These are phyloP conservation scores for Teleogryllus occipitalis DNA, from an alignment of 1,140 invertebrate species.

Conservation along the genomic window DNA sequence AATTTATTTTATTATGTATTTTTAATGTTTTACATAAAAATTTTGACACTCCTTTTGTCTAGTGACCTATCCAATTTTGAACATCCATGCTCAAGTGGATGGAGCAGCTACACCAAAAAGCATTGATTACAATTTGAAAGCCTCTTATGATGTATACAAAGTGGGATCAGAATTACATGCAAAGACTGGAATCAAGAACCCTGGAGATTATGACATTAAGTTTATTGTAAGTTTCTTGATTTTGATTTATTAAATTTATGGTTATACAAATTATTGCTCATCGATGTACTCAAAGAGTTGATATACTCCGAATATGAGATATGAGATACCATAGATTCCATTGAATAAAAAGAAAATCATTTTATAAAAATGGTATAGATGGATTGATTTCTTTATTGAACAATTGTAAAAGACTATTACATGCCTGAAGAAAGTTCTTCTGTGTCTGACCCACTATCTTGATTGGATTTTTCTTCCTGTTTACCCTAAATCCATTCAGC, in stretches of 20 bases:
- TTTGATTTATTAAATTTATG: neutral
- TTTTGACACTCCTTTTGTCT: neutral
- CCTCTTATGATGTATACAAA: constrained; percentile 38
- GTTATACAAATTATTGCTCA: neutral
- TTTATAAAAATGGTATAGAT: too few relatives aligned
- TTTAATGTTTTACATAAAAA: neutral
- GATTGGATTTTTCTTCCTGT: too few relatives aligned
- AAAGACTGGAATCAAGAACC: constrained; percentile 41
- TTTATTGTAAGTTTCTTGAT: constrained; percentile 34
- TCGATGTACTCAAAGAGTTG: neutral
- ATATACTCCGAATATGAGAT: too few relatives aligned
- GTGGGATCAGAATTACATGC: constrained; percentile 45
- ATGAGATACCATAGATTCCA: too few relatives aligned
- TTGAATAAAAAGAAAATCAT: too few relatives aligned
- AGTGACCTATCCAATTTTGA: constrained; percentile 37
- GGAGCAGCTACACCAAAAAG: constrained; percentile 14
- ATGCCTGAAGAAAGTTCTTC: too few relatives aligned
- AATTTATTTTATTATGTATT: neutral
- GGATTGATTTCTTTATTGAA: too few relatives aligned
- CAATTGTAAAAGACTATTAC: too few relatives aligned
- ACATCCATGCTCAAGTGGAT: constrained; percentile 17
- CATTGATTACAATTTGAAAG: constrained; percentile 18
- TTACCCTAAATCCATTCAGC: too few relatives aligned
- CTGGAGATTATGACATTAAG: constrained; percentile 50
- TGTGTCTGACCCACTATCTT: too few relatives aligned